These are phyloP conservation scores for Cervus canadensis DNA, from an alignment of 2,113 vertebrate species.

Conservation along the genomic window DNA sequence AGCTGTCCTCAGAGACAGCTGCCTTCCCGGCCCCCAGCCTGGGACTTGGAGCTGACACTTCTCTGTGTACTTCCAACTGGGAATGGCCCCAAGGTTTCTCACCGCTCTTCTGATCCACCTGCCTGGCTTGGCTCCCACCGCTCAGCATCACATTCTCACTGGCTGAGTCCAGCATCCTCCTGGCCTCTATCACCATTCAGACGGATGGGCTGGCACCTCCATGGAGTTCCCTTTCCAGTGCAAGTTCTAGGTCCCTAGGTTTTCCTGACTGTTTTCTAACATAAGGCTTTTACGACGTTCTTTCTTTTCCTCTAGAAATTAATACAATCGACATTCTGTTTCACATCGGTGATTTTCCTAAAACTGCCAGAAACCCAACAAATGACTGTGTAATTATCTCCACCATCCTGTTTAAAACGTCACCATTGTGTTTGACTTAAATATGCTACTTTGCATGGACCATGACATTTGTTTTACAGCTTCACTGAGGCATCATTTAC, in stretches of 20 bases:
- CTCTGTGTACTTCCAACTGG: background rate
- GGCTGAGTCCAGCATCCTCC: no score
- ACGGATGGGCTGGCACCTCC: fast-evolving
- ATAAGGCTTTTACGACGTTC: background rate
- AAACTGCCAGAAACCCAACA: background rate
- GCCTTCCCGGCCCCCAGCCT: background rate
- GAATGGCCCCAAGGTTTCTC: background rate
- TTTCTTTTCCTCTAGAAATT: background rate
- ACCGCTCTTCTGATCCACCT: fast-evolving
- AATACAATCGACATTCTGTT: background rate
- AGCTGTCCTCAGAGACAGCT: background rate
- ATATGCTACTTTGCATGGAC: fast-evolving
- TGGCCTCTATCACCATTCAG: background rate
- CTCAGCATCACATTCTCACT: fast-evolving
- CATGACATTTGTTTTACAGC: background rate
- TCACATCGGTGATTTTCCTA: background rate
- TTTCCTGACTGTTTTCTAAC: background rate
- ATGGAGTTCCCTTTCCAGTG: fast-evolving
- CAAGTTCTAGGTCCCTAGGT: no score
- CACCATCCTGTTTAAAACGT: background rate
- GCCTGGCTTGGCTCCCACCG: background rate
- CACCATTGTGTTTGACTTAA: background rate
- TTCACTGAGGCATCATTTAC: background rate
- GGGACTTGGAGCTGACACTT: background rate
- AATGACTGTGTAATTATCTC: background rate